Evolutionary conservation across 2,113 vertebrate genomes (phyloP).

Genomic region (Eira barbara): DNA sequence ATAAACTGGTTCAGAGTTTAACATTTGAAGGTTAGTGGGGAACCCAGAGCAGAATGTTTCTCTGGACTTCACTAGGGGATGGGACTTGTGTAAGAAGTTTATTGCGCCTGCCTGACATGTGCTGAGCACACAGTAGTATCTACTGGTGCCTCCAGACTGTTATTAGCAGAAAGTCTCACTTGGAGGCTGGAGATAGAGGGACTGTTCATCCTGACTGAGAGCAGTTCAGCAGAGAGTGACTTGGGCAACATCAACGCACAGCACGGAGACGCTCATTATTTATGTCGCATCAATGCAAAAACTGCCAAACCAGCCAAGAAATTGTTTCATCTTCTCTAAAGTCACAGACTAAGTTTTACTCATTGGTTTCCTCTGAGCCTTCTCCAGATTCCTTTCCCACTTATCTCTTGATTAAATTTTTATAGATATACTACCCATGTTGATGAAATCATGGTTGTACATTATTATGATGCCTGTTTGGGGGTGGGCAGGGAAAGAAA

Average conservation of each 20-base stretch:
- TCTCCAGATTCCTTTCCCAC: not conserved
- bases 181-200: not conserved
- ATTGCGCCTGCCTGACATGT: not conserved
- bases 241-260: rapidly evolving
- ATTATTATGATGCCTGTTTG: not conserved
- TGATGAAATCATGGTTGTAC: not conserved
- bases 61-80: not conserved
- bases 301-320: not conserved
- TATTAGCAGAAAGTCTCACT: not conserved
- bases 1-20: not conserved
- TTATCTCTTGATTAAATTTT: not conserved
- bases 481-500: not conserved
- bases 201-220: not conserved
- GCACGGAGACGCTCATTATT: not conserved
- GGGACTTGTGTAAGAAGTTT: not conserved
- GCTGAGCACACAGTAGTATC: not conserved
- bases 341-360: not conserved
- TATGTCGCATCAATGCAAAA: not conserved
- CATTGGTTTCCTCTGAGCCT: not conserved
- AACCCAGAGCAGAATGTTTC: not conserved
- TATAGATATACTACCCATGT: not conserved
- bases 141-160: not conserved
- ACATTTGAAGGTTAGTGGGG: not conserved
- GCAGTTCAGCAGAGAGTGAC: not conserved
- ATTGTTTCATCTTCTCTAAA: not conserved